Conservation (phyloP, 2,113 vertebrate species). For the Trachemys scripta region DNA sequence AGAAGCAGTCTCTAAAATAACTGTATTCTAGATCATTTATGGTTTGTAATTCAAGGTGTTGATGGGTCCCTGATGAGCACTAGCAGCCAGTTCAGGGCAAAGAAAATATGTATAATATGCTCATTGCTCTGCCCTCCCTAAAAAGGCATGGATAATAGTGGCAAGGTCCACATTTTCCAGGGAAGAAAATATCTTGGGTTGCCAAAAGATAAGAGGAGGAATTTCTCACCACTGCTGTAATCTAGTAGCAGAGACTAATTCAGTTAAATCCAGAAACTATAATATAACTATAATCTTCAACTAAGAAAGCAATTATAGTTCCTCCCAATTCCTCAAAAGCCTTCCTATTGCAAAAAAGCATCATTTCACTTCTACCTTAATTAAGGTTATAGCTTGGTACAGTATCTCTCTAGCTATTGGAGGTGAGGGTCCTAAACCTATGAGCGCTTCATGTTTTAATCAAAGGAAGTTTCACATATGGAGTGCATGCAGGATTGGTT, state of each 20-base stretch:
- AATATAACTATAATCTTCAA: not conserved
- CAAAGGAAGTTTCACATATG: not conserved
- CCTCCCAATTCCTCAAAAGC: not conserved
- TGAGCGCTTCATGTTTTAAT: not conserved
- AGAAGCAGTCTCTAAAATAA: not conserved
- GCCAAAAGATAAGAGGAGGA: not conserved
- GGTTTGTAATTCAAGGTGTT: not conserved
- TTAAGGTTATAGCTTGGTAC: not conserved
- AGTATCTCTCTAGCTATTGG: not conserved
- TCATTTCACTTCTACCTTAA: not conserved
- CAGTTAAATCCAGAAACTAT: not conserved
- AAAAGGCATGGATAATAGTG: not conserved
- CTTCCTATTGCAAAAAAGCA: not conserved
- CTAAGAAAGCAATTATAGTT: not conserved
- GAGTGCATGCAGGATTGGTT: not conserved
- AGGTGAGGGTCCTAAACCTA: not conserved
- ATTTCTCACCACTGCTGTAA: not conserved
- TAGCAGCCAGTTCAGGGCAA: not conserved
- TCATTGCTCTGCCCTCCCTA: not conserved
- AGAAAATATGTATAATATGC: not conserved
- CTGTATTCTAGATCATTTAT: not conserved
- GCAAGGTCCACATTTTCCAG: not conserved
- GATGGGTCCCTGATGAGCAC: not conserved
- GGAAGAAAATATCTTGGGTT: not conserved
- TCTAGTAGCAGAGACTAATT: not conserved